These are phyloP conservation scores for Paratilapia polleni DNA, from an alignment of 2,113 vertebrate species.

Conservation along the genomic window DNA sequence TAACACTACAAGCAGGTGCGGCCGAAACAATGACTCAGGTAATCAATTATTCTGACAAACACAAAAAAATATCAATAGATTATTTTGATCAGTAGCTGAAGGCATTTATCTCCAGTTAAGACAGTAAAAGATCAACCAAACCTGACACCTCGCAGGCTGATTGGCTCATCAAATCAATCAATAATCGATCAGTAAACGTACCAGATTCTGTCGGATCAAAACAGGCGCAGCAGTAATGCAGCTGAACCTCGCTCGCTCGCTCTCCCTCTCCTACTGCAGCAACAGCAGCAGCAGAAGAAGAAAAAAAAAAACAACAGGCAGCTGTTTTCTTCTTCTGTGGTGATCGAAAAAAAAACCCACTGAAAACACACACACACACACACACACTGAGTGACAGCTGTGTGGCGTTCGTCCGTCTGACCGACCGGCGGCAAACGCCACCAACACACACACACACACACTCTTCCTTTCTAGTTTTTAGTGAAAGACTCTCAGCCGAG, in stretches of 20 bases:
- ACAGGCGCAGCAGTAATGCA: conserved; percentile 40
- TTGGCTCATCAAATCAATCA: background rate
- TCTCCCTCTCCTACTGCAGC: conserved; percentile 25
- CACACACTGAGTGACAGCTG: background rate
- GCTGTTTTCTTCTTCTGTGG: conserved; percentile 12
- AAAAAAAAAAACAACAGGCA: background rate
- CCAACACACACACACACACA: background rate
- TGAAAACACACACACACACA: background rate
- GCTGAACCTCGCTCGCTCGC: conserved; percentile 24
- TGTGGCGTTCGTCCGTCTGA: background rate
- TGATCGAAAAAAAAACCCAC: background rate
- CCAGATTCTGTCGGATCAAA: conserved; percentile 13
- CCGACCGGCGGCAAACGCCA: background rate
- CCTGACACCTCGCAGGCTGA: background rate
- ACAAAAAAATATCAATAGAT: accelerated
- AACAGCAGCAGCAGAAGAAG: conserved; percentile 8
- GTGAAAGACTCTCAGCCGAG: background rate
- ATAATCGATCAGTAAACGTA: conserved; percentile 26
- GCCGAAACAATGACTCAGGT: background rate
- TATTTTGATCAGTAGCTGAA: background rate
- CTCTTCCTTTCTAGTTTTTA: background rate
- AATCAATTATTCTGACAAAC: background rate
- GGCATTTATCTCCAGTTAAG: background rate
- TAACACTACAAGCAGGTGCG: no score
- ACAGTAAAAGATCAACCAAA: background rate